Evolutionary conservation across 2,888 invertebrate species (phyloP), one percentile per base, ranked within the genome.

Genomic region (Chrysina gloriosa): DNA sequence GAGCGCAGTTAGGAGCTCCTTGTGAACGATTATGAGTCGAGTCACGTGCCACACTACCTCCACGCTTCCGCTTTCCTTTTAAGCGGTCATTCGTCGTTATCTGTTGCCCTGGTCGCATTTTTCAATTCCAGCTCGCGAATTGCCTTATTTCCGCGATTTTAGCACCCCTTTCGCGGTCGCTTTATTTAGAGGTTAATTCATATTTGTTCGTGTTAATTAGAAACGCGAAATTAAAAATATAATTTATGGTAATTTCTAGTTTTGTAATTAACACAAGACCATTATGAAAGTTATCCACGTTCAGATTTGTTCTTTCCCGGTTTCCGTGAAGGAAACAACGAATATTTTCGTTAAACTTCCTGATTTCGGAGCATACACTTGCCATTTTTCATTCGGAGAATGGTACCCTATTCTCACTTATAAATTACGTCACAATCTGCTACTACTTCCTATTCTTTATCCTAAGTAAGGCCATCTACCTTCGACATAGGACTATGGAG

Each of bases 31-130:
- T 67, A 64, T 58, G 67, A 70, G 50, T 63, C 70, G 39, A 63
- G 66, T 68, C 70, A 70, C 70, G 70, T 70, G 68, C 52, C 65
- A 42, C 39, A 42, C 42, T 58, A 66, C 67, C 68, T 63, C 58
- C 47, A 64, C 64, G 61, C 67, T 70, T 63, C 68, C 58, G 67
- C 58, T 68, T 70, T 67, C 68, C 68, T 68, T 61, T 65, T 63
- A 63, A 67, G 34, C 68, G 70, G 65, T 68, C 68, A 67, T 67
- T 65, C 67, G 54, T 65, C 65, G 70, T 67, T 65, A 67, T 61
- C 67, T 64, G 25, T 25, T 39, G 16, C 16, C 39, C 3, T 39
- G 14, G 52, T 52, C 52, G 27, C 42, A 52, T 65, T 65, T 65
- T 65, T 65, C 36, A 27, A 39, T 48, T 48, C 36, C n/a, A 5